phyloP scores from a whole-genome alignment of 2,888 invertebrate species.

The Laspeyria flexula region DNA sequence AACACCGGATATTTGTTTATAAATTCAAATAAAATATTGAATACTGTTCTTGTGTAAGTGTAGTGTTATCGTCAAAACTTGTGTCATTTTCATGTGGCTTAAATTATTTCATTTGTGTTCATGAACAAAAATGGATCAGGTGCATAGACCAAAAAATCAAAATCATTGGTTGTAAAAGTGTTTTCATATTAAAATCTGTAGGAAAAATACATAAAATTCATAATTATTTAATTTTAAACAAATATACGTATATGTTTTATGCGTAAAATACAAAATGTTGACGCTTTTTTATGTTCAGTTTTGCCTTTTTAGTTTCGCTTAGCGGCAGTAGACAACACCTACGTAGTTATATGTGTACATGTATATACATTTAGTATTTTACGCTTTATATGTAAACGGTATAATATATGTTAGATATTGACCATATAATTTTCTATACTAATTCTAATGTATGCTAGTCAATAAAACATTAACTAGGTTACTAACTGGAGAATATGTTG shows the following conservation, averaged over 20 bases:
- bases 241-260: conserved; percentile 48
- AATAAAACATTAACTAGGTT: conserved; percentile 43
- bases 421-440: conserved; percentile 50
- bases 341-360: conserved; percentile 27
- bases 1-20: too few species aligned
- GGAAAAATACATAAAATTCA: conserved; percentile 17
- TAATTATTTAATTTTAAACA: conserved; percentile 19
- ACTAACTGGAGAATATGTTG: conserved; percentile 48
- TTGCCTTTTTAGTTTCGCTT: conserved; percentile 63
- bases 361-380: conserved; percentile 65
- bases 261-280: conserved; percentile 72
- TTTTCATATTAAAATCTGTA: conserved; percentile 23
- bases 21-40: too few species aligned
- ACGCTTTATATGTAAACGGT: conserved; percentile 53
- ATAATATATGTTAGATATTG: conserved; percentile 5
- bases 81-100: background rate
- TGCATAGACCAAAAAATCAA: background rate
- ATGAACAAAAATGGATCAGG: background rate
- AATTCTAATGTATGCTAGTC: conserved; percentile 71
- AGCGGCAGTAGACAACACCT: conserved; percentile 47
- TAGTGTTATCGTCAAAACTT: background rate
- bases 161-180: conserved; percentile 37
- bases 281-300: conserved; percentile 63
- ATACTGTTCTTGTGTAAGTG: too few species aligned
- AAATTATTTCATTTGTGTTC: background rate